These are phyloP conservation scores for Adelges cooleyi DNA, from an alignment of 1,140 invertebrate species.

Conservation along the genomic window DNA sequence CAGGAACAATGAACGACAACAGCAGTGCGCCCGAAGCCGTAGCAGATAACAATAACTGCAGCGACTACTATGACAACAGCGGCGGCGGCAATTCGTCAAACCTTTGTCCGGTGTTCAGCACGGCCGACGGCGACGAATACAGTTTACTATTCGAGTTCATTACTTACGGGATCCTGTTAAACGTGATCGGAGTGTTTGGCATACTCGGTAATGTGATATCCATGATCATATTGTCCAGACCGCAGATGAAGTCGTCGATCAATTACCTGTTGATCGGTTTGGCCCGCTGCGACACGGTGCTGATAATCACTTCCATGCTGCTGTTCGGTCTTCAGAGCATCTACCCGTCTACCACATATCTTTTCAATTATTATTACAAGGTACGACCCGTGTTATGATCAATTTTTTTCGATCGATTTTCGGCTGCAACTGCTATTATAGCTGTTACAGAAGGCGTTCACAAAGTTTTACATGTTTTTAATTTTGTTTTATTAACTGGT, in stretches of 20 bases:
- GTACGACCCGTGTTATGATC: too few species aligned
- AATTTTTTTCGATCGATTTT: too few species aligned
- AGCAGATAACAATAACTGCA: neutral
- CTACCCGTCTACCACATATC: slow-evolving; percentile 57
- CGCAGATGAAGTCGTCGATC: slow-evolving; percentile 87
- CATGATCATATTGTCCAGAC: slow-evolving; percentile 78
- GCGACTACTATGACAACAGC: neutral
- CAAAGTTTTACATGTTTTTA: too few species aligned
- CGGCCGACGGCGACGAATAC: neutral
- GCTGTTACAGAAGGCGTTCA: too few species aligned
- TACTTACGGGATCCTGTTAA: slow-evolving; percentile 70
- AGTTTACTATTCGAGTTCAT: slow-evolving; percentile 61
- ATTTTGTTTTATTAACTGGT: too few species aligned
- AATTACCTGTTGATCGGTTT: slow-evolving; percentile 85
- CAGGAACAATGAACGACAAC: neutral
- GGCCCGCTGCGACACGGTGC: slow-evolving; percentile 77
- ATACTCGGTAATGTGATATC: slow-evolving; percentile 80
- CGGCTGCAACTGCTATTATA: too few species aligned
- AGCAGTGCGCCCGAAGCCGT: neutral
- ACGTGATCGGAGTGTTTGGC: slow-evolving; percentile 68
- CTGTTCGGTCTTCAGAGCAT: slow-evolving; percentile 77
- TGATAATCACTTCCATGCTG: slow-evolving; percentile 74
- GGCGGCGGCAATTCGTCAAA: neutral
- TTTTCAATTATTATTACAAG: slow-evolving; percentile 65
- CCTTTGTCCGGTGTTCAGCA: neutral